Conservation (phyloP, 2,113 vertebrate genomes). For the Eupsittula cactorum region DNA sequence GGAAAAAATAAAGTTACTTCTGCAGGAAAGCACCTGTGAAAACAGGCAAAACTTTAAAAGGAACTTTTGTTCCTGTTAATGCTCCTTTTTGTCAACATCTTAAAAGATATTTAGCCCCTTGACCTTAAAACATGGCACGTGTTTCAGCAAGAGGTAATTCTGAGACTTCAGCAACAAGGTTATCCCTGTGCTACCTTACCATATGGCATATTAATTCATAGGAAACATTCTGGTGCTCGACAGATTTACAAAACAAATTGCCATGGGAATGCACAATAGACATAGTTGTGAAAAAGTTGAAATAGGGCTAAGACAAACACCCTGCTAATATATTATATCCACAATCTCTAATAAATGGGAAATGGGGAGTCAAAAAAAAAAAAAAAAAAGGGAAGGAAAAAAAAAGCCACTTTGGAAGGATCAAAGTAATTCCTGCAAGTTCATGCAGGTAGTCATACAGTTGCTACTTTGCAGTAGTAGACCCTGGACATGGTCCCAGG, state of each 20-base stretch:
- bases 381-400: neutral
- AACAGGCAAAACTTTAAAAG: neutral
- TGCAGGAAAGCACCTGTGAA: constrained; percentile 21
- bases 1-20: neutral
- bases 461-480: neutral
- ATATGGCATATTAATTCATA: neutral
- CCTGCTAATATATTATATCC: neutral
- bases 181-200: neutral
- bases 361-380: neutral
- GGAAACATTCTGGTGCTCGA: neutral
- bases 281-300: neutral
- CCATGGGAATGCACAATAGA: neutral
- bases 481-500: neutral
- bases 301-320: neutral
- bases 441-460: neutral
- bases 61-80: neutral
- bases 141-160: neutral
- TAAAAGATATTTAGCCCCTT: constrained; percentile 10
- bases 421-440: neutral
- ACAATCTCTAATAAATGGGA: neutral
- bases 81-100: neutral
- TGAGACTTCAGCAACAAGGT: neutral
- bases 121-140: neutral
- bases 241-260: neutral
- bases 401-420: neutral